A percentile compares a stretch with the other conserved stretches of the same genome.
Evolutionary conservation across 1,140 invertebrate species (phyloP).

Genomic region (Lutraria rhynchaena): DNA sequence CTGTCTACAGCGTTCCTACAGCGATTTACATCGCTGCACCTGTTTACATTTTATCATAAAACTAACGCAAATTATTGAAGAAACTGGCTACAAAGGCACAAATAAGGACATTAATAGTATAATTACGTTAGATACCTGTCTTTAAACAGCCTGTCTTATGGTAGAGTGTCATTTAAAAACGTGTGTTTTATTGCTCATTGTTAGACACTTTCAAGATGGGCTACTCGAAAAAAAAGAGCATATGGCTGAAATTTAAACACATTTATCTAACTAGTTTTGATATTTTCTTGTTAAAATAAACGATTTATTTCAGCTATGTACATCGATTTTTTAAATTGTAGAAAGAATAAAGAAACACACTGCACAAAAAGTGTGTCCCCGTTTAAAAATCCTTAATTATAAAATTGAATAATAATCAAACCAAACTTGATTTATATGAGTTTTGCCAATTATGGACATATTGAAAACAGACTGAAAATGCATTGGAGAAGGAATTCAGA

Average conservation of each 20-base stretch:
- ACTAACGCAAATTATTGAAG: constrained; percentile 16
- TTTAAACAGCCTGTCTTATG: constrained; percentile 4
- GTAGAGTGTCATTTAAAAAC: constrained; percentile 3
- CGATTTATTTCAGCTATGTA: too few relatives aligned
- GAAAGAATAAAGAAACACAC: too few relatives aligned
- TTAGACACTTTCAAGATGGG: constrained; percentile 6
- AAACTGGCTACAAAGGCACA: constrained; percentile 25
- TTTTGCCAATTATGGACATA: too few relatives aligned
- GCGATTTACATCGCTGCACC: constrained; percentile 23
- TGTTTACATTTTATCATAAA: constrained; percentile 38
- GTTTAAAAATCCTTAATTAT: too few relatives aligned
- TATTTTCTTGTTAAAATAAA: too few relatives aligned
- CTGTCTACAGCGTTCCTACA: neutral
- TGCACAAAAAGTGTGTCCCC: too few relatives aligned
- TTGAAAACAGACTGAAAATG: too few relatives aligned
- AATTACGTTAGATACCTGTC: constrained; percentile 38
- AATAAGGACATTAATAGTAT: constrained; percentile 28
- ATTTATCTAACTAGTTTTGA: too few relatives aligned
- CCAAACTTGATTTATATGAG: too few relatives aligned
- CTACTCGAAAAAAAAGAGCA: neutral
- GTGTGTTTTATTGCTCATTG: constrained; percentile 38
- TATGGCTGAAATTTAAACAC: constrained; percentile 13
- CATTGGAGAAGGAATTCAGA: too few relatives aligned
- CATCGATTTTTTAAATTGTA: too few relatives aligned
- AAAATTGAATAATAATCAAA: too few relatives aligned